A percentile compares a stretch with the other conserved stretches of the same genome.
Conservation (phyloP, 2,113 vertebrate species). For the Lathamus discolor region DNA sequence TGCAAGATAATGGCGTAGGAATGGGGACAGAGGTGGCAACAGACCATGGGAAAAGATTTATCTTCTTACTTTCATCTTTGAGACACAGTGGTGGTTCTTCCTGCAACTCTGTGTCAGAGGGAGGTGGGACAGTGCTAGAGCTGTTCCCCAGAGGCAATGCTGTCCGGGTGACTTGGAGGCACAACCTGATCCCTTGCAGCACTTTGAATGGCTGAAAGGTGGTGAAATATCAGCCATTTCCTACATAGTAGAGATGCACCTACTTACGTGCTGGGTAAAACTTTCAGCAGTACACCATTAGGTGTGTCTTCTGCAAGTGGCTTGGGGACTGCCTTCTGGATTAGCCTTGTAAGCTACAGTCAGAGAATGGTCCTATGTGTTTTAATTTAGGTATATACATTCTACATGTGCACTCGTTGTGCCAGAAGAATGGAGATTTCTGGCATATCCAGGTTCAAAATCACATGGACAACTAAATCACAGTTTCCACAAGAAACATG, state of each 20-base stretch:
- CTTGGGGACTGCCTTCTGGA: not conserved
- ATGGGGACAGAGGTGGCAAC: not conserved
- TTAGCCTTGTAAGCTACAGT: not conserved
- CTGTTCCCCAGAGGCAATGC: not conserved
- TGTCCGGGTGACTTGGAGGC: not conserved
- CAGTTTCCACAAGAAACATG: not conserved
- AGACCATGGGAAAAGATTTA: not conserved
- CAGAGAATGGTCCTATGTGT: not conserved
- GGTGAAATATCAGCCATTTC: not conserved
- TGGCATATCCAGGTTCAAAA: not conserved
- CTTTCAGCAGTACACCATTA: not conserved
- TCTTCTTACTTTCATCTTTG: not conserved
- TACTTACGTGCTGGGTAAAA: not conserved
- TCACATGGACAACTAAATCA: not conserved
- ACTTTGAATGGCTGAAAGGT: fast-evolving
- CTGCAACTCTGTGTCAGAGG: not conserved
- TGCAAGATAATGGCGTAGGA: not conserved
- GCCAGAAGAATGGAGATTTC: not conserved
- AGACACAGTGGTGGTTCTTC: not conserved
- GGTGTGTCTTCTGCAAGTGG: not conserved
- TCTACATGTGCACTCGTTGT: fast-evolving
- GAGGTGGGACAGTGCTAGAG: not conserved
- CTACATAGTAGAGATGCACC: not conserved
- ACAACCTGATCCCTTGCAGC: not conserved
- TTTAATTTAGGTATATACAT: not conserved